Base-by-base conservation (phyloP, 2,888 invertebrate species). In the Cybosia mesomella region DNA sequence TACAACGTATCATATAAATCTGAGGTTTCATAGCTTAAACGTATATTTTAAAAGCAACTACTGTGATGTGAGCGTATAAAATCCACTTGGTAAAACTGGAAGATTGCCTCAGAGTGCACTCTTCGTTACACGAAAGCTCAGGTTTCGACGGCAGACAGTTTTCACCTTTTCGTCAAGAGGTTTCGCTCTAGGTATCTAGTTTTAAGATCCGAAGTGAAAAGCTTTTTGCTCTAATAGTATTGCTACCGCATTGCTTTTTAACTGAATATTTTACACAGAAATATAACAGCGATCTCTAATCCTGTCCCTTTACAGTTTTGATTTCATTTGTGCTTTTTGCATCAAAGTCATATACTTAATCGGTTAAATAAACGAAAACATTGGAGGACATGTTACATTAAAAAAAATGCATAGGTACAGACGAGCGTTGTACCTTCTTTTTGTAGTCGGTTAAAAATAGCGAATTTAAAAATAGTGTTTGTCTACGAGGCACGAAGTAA, bases 101-200 rank as follows among this genome's bases (percentile, higher is more conserved):
- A 71, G 73, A 83, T 80, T 76, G 81, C 76, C 70, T 70, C 36
- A 59, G 59, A 77, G 70, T 83, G 78, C 77, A 83, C 77, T 83
- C 77, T 79, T 73, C 72, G 73, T 62, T 61, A 70, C 73, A 71
- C 67, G 72, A 73, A 77, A 79, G 69, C 75, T 75, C 71, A 75
- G 70, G 68, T 74, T 72, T 75, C 58, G 67, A 64, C 68, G 70
- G 68, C 69, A 78, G 71, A 75, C 73, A 74, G 69, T 74, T 73
- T 72, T 73, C 75, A 67, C 72, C 66, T 74, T 73, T 71, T 74
- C 73, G 67, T 66, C 62, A 71, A 76, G 70, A 72, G 63, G 39
- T 75, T 67, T 72, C 64, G 10, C 68, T 58, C 72, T 72, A 73
- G 67, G 70, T 74, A 74, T 68, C 34, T 63, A 73, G 66, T 73